phyloP scores from a whole-genome alignment of 2,888 invertebrate species.

The Chydorus sphaericus region DNA sequence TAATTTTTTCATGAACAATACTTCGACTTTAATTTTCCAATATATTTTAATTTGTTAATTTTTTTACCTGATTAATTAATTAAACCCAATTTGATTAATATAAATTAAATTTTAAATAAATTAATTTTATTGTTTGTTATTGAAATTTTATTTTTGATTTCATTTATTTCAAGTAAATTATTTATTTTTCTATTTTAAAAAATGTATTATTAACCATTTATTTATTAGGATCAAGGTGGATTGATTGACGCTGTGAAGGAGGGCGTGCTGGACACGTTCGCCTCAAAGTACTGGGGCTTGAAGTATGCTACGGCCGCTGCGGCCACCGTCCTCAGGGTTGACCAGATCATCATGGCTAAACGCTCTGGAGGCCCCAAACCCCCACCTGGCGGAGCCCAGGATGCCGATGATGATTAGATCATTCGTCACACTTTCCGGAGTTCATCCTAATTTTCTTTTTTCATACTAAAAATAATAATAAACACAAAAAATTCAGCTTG shows the following conservation, averaged over 20 bases:
- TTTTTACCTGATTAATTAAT: too few species aligned
- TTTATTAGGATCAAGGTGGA: conserved; percentile 40
- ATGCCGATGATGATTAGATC: conserved; percentile 26
- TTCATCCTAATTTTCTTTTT: too few species aligned
- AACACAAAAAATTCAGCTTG: too few species aligned
- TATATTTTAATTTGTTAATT: neutral
- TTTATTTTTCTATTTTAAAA: too few species aligned
- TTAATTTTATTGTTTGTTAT: neutral
- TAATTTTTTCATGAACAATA: conserved; percentile 12
- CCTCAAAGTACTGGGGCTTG: conserved; percentile 81
- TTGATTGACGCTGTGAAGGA: conserved; percentile 60
- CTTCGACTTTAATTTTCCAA: neutral
- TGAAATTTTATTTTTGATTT: too few species aligned
- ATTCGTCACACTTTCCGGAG: too few species aligned
- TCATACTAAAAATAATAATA: too few species aligned
- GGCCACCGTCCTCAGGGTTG: conserved; percentile 79
- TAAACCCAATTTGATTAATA: too few species aligned
- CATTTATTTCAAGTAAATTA: too few species aligned
- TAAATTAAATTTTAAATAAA: too few species aligned
- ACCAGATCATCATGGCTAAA: conserved; percentile 98
- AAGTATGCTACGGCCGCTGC: conserved; percentile 92
- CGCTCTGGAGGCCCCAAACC: conserved; percentile 89
- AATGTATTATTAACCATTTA: too few species aligned
- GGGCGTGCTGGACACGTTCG: conserved; percentile 66
- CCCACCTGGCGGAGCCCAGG: conserved; percentile 39